Evolutionary conservation across 2,113 vertebrate genomes (phyloP).

Genomic region (Herpetotheres cachinnans): DNA sequence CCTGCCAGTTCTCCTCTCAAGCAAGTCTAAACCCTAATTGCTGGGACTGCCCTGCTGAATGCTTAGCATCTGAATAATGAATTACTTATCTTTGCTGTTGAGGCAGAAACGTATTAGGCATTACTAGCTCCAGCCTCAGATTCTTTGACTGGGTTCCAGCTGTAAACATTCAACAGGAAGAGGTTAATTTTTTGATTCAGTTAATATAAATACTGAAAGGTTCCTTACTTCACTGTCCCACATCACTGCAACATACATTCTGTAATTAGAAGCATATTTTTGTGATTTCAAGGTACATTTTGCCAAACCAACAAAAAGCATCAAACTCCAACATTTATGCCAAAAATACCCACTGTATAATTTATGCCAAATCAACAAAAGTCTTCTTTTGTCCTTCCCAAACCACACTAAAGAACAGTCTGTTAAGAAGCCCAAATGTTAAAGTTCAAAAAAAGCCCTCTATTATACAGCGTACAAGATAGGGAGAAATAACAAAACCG

Average conservation of each 20-base stretch:
- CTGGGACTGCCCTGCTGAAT: slow-evolving; percentile 5
- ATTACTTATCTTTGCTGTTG: slow-evolving; percentile 69
- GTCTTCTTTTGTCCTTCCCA: slow-evolving; percentile 74
- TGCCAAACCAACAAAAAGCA: slow-evolving; percentile 74
- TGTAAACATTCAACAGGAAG: slow-evolving; percentile 71
- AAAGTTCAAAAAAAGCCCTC: slow-evolving; percentile 61
- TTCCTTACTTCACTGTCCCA: slow-evolving; percentile 61
- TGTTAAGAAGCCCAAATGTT: slow-evolving; percentile 58
- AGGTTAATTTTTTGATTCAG: slow-evolving; percentile 67
- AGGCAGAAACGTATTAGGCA: slow-evolving; percentile 65
- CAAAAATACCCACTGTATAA: slow-evolving; percentile 79
- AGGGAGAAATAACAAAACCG: neutral
- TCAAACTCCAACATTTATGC: slow-evolving; percentile 52
- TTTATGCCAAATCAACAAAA: slow-evolving; percentile 78
- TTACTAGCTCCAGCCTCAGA: slow-evolving; percentile 65
- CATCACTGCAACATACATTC: slow-evolving; percentile 65
- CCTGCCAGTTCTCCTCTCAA: neutral
- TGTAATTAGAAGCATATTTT: slow-evolving; percentile 86
- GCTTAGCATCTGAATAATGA: slow-evolving; percentile 73
- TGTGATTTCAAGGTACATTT: slow-evolving; percentile 70
- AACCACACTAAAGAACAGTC: slow-evolving; percentile 66
- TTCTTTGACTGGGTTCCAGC: slow-evolving; percentile 63
- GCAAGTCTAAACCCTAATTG: neutral
- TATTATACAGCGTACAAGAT: neutral
- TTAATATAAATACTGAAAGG: slow-evolving; percentile 62